Evolutionary conservation across 2,888 invertebrate species (phyloP).

Genomic region (Polymixis lichenea): DNA sequence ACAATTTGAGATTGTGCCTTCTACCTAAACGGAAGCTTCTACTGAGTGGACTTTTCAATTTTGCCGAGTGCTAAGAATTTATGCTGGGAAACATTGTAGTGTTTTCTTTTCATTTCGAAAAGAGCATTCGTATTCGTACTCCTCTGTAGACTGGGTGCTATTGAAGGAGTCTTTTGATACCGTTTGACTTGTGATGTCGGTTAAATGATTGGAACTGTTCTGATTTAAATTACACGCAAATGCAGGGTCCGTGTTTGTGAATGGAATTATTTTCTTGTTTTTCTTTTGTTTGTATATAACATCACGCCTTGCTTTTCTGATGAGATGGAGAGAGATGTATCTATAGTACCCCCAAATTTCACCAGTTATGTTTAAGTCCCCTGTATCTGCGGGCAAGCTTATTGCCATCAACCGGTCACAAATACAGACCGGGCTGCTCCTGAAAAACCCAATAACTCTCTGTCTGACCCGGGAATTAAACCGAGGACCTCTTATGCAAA

Average conservation of each 20-base stretch:
- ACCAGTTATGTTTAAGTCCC: no score
- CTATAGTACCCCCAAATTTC: no score
- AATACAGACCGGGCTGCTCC: no score
- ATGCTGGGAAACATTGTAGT: slow-evolving; percentile 79
- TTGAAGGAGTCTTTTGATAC: slow-evolving; percentile 66
- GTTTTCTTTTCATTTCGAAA: slow-evolving; percentile 87
- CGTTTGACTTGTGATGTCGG: slow-evolving; percentile 55
- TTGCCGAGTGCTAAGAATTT: slow-evolving; percentile 86
- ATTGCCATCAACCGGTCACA: no score
- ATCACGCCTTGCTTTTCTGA: no score
- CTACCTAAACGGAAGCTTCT: slow-evolving; percentile 80
- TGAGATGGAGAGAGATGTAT: no score
- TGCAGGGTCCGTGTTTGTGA: neutral
- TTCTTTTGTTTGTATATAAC: neutral
- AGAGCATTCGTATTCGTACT: slow-evolving; percentile 78
- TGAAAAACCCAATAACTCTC: no score
- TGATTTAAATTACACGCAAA: slow-evolving; percentile 31
- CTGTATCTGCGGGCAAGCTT: no score
- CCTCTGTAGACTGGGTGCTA: slow-evolving; percentile 62
- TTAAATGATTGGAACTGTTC: slow-evolving; percentile 60
- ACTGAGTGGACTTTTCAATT: slow-evolving; percentile 88
- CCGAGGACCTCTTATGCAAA: no score
- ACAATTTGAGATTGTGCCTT: slow-evolving; percentile 84
- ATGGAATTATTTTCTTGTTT: neutral
- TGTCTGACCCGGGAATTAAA: no score